Evolutionary conservation across 2,888 invertebrate genomes (phyloP).

Genomic region (Hydroisotoma schaefferi): DNA sequence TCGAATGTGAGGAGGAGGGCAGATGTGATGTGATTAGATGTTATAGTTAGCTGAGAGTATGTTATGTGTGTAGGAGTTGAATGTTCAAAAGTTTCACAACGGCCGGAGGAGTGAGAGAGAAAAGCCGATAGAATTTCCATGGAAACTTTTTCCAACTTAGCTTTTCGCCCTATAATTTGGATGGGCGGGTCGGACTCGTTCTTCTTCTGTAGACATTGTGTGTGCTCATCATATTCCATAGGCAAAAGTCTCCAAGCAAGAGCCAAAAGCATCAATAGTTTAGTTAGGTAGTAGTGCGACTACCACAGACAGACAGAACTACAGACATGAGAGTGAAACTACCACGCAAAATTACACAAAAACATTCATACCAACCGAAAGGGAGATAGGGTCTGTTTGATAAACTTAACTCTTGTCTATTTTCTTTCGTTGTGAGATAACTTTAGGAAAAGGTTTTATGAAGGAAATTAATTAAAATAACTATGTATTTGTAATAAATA

Average conservation of each 20-base stretch:
- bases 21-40: conserved; percentile 2
- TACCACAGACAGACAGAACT: not conserved
- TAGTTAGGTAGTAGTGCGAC: no score
- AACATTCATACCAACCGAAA: not conserved
- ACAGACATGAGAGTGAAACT: conserved; percentile 2
- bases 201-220: conserved; percentile 21
- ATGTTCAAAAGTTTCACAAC: not conserved
- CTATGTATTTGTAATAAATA: no score
- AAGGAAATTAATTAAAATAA: no score
- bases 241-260: conserved; percentile 1
- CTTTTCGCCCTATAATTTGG: conserved; percentile 49
- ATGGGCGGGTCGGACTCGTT: conserved; percentile 46
- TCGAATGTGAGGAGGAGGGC: not conserved
- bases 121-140: conserved; percentile 49
- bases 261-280: no score
- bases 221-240: conserved; percentile 9
- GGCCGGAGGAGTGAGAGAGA: conserved; percentile 13
- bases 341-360: conserved; percentile 5
- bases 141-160: conserved; percentile 48
- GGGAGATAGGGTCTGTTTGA: no score
- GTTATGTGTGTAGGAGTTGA: conserved; percentile 13
- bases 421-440: no score
- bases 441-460: no score
- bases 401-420: no score
- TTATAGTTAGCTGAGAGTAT: not conserved